Conservation (phyloP, 2,888 invertebrate genomes). For the Dicyrtomina minuta region DNA sequence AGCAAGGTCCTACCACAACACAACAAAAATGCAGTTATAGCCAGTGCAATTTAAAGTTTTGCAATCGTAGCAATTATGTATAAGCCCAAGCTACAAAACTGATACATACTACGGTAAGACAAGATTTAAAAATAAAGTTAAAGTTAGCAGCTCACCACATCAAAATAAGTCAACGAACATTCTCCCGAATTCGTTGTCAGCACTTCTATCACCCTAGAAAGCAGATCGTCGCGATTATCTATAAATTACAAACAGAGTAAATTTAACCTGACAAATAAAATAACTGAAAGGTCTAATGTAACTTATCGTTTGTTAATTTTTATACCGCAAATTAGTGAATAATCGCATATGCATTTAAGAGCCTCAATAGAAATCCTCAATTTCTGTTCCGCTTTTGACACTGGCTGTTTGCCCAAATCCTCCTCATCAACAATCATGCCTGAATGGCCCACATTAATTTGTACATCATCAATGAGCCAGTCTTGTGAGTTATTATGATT, state of each 20-base stretch:
- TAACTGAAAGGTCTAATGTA: too few relatives aligned
- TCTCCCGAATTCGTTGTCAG: conserved; percentile 21
- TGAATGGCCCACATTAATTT: background rate
- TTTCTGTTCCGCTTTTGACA: conserved; percentile 19
- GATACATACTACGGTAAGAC: background rate
- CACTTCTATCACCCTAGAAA: conserved; percentile 33
- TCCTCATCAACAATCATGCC: conserved; percentile 4
- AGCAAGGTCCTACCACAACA: background rate
- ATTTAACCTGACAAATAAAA: too few relatives aligned
- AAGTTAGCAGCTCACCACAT: conserved; percentile 36
- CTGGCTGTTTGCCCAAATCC: background rate
- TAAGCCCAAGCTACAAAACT: too few relatives aligned
- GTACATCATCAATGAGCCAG: background rate
- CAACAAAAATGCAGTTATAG: background rate
- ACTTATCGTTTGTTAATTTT: background rate
- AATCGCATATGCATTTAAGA: conserved; percentile 40
- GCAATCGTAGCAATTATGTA: too few relatives aligned
- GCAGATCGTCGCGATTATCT: conserved; percentile 37
- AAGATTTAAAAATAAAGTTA: background rate
- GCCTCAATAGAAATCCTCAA: conserved; percentile 38
- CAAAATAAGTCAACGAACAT: conserved; percentile 39
- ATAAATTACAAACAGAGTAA: conserved; percentile 2
- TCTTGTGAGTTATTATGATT: background rate
- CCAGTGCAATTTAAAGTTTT: too few relatives aligned
- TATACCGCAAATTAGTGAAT: conserved; percentile 38